Base-by-base conservation (phyloP, 2,888 invertebrate species). In the Hemaris fuciformis region DNA sequence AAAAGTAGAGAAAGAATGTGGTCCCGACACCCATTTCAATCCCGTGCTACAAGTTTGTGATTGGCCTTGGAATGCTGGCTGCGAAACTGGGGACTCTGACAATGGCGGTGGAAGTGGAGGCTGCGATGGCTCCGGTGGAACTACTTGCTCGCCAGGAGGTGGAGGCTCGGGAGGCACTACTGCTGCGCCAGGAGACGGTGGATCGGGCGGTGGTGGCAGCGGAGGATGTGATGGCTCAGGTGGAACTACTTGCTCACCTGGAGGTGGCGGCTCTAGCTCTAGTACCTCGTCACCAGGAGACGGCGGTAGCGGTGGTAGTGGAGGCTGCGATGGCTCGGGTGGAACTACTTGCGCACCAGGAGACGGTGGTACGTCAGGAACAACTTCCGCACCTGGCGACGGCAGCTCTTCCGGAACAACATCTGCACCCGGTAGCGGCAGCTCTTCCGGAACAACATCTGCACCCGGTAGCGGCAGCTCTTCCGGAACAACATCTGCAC, bases 11-110 rank as follows among this genome's bases (percentile, higher is more conserved):
- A 69, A 68, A 5, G 38, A 62, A 0, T 88, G 88, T 38, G 69
- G 72, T 0, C 57, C 70, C 0, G 83, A 79, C 0, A 68, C 74
- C 0, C 69, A 76, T 38, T 80, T 79, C 65, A 77, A 71, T 25
- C 64, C 71, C 10, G 58, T 0, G 1, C 0, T 34, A 2, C 68
- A 75, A 73, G 60, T 65, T 0, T 78, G 79, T 18, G 74, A 77
- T 23, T 75, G 74, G 69, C 75, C 76, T 0, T 59, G 66, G 7
- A 60, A 62, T 3, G 77, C 70, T 22, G 72, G 70, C 0, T 78
- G 78, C 18, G 65, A 66, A 45, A 22, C 25, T 10, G 45, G 7
- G n/a, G 48, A 43, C 13, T 38, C 43, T 2, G 66, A 66, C 0
- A 64, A 61, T 0, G 66, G 62, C n/a, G 62, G 45, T 27, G 53